These are phyloP conservation scores for Pinctada fucata DNA, from an alignment of 2,888 invertebrate species.

Conservation along the genomic window DNA sequence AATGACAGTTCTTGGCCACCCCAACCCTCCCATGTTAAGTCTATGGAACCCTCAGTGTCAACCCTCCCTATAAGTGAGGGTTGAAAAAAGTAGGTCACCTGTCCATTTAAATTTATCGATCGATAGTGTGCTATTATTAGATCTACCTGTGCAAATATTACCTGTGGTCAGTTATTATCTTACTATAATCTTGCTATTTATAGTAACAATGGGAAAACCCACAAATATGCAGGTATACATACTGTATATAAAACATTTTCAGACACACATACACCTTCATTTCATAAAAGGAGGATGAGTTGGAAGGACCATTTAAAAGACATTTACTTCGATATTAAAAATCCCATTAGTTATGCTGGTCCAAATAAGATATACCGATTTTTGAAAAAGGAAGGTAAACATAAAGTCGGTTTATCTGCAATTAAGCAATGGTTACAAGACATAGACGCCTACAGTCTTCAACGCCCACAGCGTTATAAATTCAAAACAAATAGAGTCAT, in stretches of 20 bases:
- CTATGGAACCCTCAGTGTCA: background rate
- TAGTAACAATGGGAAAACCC: slow-evolving; percentile 1
- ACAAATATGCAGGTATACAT: background rate
- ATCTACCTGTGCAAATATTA: no score
- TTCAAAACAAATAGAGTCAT: slow-evolving; percentile 40
- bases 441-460: slow-evolving; percentile 40
- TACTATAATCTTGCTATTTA: background rate
- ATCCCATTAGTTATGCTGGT: slow-evolving; percentile 38
- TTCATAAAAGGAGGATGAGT: slow-evolving; percentile 1
- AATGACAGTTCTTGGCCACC: background rate
- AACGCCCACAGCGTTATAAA: slow-evolving; percentile 29
- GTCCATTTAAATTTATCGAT: background rate
- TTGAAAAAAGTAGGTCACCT: background rate
- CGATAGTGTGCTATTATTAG: no score
- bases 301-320: slow-evolving; percentile 36
- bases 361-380: slow-evolving; percentile 34
- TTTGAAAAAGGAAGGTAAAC: slow-evolving; percentile 37
- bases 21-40: slow-evolving; percentile 1
- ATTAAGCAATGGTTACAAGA: slow-evolving; percentile 41
- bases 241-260: no score
- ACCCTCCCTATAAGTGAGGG: slow-evolving; percentile 1
- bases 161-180: no score
- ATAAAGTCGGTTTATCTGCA: slow-evolving; percentile 34
- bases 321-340: slow-evolving; percentile 39
- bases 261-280: background rate